These are phyloP conservation scores for Neogale vison DNA, from an alignment of 2,113 vertebrate genomes.

Conservation along the genomic window DNA sequence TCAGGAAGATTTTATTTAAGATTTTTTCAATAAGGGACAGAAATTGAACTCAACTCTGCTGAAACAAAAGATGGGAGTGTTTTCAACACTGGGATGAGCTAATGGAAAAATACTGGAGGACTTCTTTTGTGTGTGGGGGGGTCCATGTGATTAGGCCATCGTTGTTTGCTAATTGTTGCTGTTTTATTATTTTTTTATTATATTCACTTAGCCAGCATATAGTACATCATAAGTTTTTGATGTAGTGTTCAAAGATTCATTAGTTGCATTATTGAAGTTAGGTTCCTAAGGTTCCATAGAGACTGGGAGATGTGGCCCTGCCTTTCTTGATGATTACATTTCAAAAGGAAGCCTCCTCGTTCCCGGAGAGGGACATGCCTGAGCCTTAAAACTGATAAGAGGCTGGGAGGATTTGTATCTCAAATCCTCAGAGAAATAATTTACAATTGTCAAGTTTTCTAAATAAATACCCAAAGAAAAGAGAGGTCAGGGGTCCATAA, in stretches of 20 bases:
- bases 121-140: accelerated
- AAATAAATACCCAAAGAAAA: neutral
- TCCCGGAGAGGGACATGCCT: neutral
- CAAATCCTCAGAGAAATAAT: neutral
- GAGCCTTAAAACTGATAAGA: neutral
- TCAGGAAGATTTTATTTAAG: neutral
- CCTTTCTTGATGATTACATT: neutral
- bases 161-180: neutral
- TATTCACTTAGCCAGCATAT: neutral
- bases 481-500: neutral
- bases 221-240: neutral
- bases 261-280: neutral
- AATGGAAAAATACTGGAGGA: neutral
- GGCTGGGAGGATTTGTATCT: neutral
- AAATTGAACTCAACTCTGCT: neutral
- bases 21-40: neutral
- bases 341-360: neutral
- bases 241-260: no score
- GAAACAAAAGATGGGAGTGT: neutral
- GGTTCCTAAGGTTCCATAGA: neutral
- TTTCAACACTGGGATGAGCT: neutral
- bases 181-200: neutral
- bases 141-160: neutral
- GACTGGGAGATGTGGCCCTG: neutral
- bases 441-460: neutral